Evolutionary conservation across 2,113 vertebrate genomes (phyloP).

Genomic region (Pipa parva): DNA sequence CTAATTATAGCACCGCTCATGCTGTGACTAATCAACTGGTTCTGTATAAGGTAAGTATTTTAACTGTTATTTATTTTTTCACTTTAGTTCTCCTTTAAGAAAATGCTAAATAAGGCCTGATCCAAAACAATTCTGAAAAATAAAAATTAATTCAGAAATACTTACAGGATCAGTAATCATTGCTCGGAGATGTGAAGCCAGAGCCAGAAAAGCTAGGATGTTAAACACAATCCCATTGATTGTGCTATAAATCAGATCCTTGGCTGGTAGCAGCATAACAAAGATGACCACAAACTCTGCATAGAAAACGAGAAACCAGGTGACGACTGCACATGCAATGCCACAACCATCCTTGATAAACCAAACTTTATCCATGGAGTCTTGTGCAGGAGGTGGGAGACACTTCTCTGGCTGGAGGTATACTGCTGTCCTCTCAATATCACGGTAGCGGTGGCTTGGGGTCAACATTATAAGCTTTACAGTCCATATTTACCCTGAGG

Average conservation of each 20-base stretch:
- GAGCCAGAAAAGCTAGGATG: slow-evolving; percentile 84
- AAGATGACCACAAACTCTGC: slow-evolving; percentile 96
- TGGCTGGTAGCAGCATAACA: slow-evolving; percentile 88
- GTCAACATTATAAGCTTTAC: slow-evolving; percentile 78
- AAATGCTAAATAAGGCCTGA: no score
- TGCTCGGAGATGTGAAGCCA: slow-evolving; percentile 88
- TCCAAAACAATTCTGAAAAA: not conserved
- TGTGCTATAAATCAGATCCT: slow-evolving; percentile 79
- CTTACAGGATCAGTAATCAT: slow-evolving; percentile 98
- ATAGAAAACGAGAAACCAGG: slow-evolving; percentile 93
- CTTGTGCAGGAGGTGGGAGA: slow-evolving; percentile 70
- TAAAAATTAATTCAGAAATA: slow-evolving; percentile 47
- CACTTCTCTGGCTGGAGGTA: slow-evolving; percentile 93
- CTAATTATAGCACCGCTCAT: no score
- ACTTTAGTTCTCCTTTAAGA: no score
- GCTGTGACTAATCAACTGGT: no score
- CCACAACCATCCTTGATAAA: slow-evolving; percentile 96
- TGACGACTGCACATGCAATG: slow-evolving; percentile 88
- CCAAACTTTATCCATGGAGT: slow-evolving; percentile 80
- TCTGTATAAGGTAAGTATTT: no score
- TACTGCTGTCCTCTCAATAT: slow-evolving; percentile 91
- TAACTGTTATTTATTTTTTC: no score
- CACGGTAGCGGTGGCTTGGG: slow-evolving; percentile 80
- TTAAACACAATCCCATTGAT: slow-evolving; percentile 90
- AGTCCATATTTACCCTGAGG: slow-evolving; percentile 78